Evolutionary conservation across 2,113 vertebrate species (phyloP).

Genomic region (Scalopus aquaticus): DNA sequence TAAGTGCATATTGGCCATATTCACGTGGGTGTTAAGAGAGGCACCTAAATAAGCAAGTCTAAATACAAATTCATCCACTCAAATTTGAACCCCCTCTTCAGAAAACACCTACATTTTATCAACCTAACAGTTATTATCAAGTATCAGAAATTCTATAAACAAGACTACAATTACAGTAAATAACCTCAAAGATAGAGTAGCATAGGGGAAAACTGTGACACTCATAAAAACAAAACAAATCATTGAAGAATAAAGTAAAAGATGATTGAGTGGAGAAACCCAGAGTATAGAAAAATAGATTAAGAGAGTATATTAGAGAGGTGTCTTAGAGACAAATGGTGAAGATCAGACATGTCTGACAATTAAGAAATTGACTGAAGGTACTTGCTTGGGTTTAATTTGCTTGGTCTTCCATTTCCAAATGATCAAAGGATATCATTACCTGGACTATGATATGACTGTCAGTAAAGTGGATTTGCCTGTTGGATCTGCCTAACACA

Average conservation of each 20-base stretch:
- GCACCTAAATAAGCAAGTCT: background rate
- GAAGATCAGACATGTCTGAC: slow-evolving; percentile 44
- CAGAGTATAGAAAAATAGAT: background rate
- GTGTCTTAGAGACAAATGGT: background rate
- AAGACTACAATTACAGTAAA: background rate
- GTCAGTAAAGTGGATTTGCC: slow-evolving; percentile 5
- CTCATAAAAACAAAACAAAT: slow-evolving; percentile 4
- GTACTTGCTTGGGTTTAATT: slow-evolving; percentile 37
- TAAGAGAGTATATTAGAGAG: slow-evolving; percentile 14
- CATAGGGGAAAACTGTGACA: background rate
- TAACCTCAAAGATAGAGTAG: background rate
- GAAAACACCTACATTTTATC: slow-evolving; percentile 45
- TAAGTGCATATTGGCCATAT: background rate
- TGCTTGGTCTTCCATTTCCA: slow-evolving; percentile 16
- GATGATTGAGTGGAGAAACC: background rate
- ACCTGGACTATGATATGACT: background rate
- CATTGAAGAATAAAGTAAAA: background rate
- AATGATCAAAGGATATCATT: slow-evolving; percentile 47
- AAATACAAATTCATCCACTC: background rate
- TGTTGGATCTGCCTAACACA: background rate
- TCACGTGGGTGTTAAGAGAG: background rate
- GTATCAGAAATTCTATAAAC: slow-evolving; percentile 25
- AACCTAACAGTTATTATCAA: slow-evolving; percentile 26
- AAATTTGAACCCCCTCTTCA: background rate
- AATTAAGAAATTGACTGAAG: slow-evolving; percentile 59